Conservation (phyloP, 2,888 invertebrate genomes). For the Lumbricus terrestris region DNA sequence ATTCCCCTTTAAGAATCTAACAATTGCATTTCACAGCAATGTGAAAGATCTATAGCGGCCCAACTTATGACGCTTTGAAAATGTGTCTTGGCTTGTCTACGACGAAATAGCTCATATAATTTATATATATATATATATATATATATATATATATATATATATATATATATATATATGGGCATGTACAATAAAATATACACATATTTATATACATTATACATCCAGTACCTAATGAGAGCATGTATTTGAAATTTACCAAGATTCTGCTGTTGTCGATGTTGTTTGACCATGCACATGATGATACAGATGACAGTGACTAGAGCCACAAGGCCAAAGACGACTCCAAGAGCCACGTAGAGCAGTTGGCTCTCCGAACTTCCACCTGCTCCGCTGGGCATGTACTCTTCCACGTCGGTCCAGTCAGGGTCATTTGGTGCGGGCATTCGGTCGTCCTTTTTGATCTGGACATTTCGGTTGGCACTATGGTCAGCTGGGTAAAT, state of each 20-base stretch:
- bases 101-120: neutral
- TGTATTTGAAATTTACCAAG: neutral
- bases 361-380: conserved; percentile 11
- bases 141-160: conserved; percentile 11
- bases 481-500: neutral
- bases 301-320: conserved; percentile 18
- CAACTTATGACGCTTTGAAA: too few relatives aligned
- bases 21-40: too few relatives aligned
- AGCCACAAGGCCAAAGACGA: conserved; percentile 19
- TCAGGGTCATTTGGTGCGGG: neutral
- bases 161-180: conserved; percentile 5
- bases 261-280: conserved; percentile 14
- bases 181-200: too few relatives aligned
- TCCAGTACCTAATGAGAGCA: neutral
- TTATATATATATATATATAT: neutral
- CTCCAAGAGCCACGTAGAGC: conserved; percentile 19
- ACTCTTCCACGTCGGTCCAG: neutral
- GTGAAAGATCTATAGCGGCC: too few relatives aligned
- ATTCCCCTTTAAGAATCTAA: too few relatives aligned
- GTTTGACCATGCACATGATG: conserved; percentile 16
- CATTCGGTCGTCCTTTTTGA: neutral
- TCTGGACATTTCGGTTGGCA: neutral
- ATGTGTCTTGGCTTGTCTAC: too few relatives aligned
- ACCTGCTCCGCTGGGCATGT: neutral
- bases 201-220: neutral